Conservation (phyloP, 2,888 invertebrate genomes). For the Tenthredo mesomela region DNA sequence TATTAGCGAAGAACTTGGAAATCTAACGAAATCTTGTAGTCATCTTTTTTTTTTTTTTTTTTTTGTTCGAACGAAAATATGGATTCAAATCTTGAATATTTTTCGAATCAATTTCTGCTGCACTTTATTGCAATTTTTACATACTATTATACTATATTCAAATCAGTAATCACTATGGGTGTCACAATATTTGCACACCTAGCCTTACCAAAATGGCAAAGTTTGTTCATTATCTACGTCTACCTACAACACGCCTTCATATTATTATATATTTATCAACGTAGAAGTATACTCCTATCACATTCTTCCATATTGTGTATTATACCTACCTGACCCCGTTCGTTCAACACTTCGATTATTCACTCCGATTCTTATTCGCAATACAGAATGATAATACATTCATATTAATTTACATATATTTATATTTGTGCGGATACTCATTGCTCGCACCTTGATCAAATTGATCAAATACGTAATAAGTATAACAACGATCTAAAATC, state of each 20-base stretch:
- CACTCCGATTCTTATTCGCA: conserved; percentile 7
- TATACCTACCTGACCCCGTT: conserved; percentile 2
- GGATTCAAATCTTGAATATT: not conserved
- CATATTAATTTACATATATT: not conserved
- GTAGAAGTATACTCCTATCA: not conserved
- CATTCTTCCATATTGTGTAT: not conserved
- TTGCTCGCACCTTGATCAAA: too few relatives aligned
- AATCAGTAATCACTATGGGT: not conserved
- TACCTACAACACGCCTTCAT: conserved; percentile 13
- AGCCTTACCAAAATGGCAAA: conserved; percentile 6
- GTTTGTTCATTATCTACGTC: conserved; percentile 29
- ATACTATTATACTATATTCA: too few relatives aligned
- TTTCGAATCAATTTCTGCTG: not conserved
- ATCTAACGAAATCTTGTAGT: not conserved
- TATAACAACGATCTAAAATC: not conserved
- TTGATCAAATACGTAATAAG: not conserved
- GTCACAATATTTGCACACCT: not conserved
- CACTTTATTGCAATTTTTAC: too few relatives aligned
- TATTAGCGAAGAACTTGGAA: not conserved
- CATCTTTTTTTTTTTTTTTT: not conserved
- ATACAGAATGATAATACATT: too few relatives aligned
- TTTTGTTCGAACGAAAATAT: not conserved
- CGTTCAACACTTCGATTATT: conserved; percentile 9
- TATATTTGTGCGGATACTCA: not conserved
- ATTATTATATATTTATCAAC: not conserved